Conservation (phyloP, 2,797 vertebrate genomes). For the Periparus ater region DNA sequence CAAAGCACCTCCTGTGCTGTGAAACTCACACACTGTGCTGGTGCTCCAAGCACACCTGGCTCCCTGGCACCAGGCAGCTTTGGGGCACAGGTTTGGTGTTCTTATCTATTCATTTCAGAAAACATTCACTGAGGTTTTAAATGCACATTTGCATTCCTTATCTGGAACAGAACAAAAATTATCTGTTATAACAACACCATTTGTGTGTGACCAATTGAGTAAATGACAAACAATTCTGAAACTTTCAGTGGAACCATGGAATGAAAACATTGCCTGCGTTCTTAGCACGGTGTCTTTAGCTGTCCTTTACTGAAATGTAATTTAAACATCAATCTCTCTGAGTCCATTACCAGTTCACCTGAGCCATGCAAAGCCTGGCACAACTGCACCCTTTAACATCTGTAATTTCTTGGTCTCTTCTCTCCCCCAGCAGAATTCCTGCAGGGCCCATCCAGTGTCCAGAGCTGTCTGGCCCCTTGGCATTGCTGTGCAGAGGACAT, state of each 20-base stretch:
- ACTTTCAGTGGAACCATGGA: slow-evolving; percentile 75
- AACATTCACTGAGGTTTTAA: slow-evolving; percentile 80
- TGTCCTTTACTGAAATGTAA: slow-evolving; percentile 84
- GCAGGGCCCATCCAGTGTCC: rapidly evolving
- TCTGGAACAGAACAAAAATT: slow-evolving; percentile 75
- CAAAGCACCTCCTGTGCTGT: not conserved
- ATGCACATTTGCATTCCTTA: slow-evolving; percentile 79
- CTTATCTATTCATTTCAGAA: slow-evolving; percentile 79
- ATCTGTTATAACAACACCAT: slow-evolving; percentile 74
- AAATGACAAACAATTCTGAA: slow-evolving; percentile 80
- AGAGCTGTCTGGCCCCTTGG: not conserved
- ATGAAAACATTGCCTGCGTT: slow-evolving; percentile 80
- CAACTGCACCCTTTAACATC: not conserved
- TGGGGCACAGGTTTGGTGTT: slow-evolving; percentile 59
- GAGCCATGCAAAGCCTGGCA: not conserved
- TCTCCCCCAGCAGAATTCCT: not conserved
- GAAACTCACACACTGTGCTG: not conserved
- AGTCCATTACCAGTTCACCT: slow-evolving; percentile 55
- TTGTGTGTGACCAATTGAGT: slow-evolving; percentile 77
- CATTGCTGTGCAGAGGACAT: not conserved
- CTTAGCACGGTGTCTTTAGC: slow-evolving; percentile 79
- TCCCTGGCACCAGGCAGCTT: not conserved
- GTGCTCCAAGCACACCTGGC: not conserved
- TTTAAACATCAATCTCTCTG: slow-evolving; percentile 77
- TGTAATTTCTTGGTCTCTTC: not conserved